Conservation (phyloP, 2,888 invertebrate species). For the Oligia fasciuncula region DNA sequence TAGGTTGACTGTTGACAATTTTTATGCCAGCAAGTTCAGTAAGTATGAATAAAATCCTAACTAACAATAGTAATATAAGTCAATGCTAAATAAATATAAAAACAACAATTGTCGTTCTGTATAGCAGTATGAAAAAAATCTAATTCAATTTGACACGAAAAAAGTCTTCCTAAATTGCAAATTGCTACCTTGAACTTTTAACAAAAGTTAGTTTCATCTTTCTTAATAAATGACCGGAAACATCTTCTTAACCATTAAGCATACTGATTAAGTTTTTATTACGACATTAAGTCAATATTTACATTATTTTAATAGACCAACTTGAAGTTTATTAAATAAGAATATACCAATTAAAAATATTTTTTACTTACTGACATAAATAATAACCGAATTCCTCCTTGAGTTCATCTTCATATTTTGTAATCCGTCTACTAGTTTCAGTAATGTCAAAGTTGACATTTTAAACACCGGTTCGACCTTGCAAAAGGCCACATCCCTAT, state of each 20-base stretch:
- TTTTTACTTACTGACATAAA: slow-evolving; percentile 28
- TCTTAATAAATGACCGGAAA: neutral
- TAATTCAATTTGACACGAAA: neutral
- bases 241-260: neutral
- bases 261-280: slow-evolving; percentile 7
- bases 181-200: slow-evolving; percentile 5
- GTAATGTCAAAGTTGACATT: slow-evolving; percentile 83
- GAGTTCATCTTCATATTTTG: slow-evolving; percentile 69
- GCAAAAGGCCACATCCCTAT: slow-evolving; percentile 70
- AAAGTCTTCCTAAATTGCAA: neutral
- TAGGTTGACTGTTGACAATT: neutral
- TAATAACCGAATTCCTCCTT: slow-evolving; percentile 42
- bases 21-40: neutral
- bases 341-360: slow-evolving; percentile 16
- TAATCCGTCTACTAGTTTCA: slow-evolving; percentile 71
- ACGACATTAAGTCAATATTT: slow-evolving; percentile 20
- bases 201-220: neutral
- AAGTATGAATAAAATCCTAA: neutral
- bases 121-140: neutral
- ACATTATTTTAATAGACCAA: slow-evolving; percentile 5
- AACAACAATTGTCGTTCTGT: neutral
- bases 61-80: too few relatives aligned
- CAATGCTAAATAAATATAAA: neutral
- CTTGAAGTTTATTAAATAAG: slow-evolving; percentile 1
- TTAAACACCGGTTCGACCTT: slow-evolving; percentile 73